A percentile compares a stretch with the other conserved stretches of the same genome.
Conservation (phyloP, 2,113 vertebrate species). For the Malurus elegans region DNA sequence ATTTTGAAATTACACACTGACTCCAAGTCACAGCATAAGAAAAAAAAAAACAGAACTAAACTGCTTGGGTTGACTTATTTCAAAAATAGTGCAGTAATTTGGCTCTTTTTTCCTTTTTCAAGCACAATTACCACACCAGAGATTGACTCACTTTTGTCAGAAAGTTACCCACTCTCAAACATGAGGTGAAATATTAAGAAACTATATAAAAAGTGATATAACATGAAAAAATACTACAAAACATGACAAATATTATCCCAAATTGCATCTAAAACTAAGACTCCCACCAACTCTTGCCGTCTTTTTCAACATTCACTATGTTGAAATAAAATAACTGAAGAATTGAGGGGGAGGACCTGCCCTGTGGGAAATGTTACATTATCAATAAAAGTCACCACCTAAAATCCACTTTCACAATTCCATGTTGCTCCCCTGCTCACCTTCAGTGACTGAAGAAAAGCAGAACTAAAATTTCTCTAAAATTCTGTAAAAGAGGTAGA, state of each 20-base stretch:
- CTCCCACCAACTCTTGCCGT: background rate
- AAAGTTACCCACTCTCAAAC: background rate
- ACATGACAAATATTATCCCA: background rate
- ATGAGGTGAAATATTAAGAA: background rate
- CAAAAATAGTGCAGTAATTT: background rate
- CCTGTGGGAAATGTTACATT: background rate
- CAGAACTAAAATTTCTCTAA: background rate
- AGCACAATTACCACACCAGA: background rate
- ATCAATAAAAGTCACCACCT: background rate
- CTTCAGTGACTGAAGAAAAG: background rate
- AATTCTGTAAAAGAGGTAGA: background rate
- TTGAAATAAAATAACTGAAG: background rate
- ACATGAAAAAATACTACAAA: background rate
- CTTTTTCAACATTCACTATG: background rate
- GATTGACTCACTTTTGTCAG: background rate
- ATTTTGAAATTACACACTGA: background rate
- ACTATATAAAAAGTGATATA: background rate
- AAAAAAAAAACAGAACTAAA: background rate
- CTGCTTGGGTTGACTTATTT: background rate
- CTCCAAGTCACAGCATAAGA: background rate
- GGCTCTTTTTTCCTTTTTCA: background rate
- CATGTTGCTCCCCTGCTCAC: background rate
- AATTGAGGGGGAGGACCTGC: rapidly evolving
- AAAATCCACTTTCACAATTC: background rate
- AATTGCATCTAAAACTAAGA: background rate